These are phyloP conservation scores for Dromius quadrimaculatus DNA, from an alignment of 2,888 invertebrate genomes.

Conservation along the genomic window DNA sequence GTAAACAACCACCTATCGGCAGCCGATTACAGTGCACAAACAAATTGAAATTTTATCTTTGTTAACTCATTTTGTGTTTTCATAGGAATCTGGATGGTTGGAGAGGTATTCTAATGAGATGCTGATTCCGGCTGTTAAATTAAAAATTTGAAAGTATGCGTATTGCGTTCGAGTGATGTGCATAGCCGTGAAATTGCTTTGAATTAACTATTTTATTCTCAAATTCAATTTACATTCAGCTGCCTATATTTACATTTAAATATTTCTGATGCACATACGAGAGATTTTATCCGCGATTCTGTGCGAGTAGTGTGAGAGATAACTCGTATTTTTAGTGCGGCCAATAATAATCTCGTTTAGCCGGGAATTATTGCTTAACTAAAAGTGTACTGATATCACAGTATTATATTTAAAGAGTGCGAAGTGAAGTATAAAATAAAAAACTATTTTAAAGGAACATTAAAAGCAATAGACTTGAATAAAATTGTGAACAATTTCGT, in stretches of 20 bases:
- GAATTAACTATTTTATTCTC: slow-evolving; percentile 39
- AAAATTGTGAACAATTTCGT: no score
- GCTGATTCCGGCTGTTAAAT: slow-evolving; percentile 41
- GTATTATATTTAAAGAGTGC: no score
- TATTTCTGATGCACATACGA: slow-evolving; percentile 13
- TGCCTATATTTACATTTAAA: slow-evolving; percentile 37
- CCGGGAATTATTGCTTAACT: no score
- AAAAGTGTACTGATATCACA: no score
- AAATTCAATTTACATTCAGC: slow-evolving; percentile 28
- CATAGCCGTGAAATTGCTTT: slow-evolving; percentile 31
- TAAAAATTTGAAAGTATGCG: slow-evolving; percentile 31
- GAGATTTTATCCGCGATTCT: not conserved
- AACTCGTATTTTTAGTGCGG: no score
- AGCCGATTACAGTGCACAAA: slow-evolving; percentile 21
- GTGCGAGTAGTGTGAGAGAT: no score
- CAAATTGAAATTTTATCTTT: slow-evolving; percentile 50
- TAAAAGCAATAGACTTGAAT: no score
- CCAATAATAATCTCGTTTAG: no score
- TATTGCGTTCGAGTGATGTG: slow-evolving; percentile 15
- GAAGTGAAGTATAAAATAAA: no score
- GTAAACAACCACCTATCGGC: not conserved
- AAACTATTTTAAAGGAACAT: no score
- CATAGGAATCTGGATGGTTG: not conserved
- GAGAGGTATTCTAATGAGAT: slow-evolving; percentile 32
- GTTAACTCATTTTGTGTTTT: slow-evolving; percentile 18